Percentiles rank a stretch among this genome's conserved stretches.
Conservation (phyloP, 2,797 vertebrate species). For the Hapalemur alaotrensis region DNA sequence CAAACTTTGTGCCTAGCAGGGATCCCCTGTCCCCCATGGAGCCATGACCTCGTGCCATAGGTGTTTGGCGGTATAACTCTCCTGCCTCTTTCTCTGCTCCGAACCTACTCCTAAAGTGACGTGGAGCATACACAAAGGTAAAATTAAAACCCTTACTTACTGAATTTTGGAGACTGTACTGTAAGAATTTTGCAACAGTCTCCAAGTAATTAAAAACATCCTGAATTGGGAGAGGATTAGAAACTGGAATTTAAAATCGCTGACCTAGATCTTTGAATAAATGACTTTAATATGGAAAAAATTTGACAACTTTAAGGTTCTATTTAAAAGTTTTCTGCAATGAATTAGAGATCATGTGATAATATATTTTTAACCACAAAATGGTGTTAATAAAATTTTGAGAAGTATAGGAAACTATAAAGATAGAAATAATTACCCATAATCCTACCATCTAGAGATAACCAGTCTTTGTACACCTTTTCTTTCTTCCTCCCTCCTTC, state of each 20-base stretch:
- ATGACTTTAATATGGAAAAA: neutral
- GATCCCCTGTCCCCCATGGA: rapidly evolving
- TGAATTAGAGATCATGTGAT: neutral
- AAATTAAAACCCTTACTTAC: neutral
- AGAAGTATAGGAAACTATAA: neutral
- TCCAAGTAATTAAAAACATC: conserved; percentile 20
- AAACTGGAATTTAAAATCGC: conserved; percentile 20
- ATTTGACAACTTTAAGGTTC: neutral
- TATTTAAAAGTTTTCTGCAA: neutral
- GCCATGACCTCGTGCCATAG: neutral
- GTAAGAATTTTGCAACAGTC: neutral
- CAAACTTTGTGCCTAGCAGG: neutral
- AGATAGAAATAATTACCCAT: neutral
- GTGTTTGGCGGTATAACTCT: neutral
- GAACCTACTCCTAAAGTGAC: neutral
- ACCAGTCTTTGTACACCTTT: neutral
- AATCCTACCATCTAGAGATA: neutral
- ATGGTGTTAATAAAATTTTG: neutral
- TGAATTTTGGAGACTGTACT: neutral
- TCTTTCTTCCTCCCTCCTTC: neutral
- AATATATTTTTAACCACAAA: conserved; percentile 33
- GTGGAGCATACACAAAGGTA: neutral
- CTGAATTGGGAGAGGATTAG: neutral
- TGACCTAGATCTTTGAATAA: conserved; percentile 24
- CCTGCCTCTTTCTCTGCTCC: neutral